Evolutionary conservation across 2,888 invertebrate species (phyloP).

Genomic region (Sabatieria punctata): DNA sequence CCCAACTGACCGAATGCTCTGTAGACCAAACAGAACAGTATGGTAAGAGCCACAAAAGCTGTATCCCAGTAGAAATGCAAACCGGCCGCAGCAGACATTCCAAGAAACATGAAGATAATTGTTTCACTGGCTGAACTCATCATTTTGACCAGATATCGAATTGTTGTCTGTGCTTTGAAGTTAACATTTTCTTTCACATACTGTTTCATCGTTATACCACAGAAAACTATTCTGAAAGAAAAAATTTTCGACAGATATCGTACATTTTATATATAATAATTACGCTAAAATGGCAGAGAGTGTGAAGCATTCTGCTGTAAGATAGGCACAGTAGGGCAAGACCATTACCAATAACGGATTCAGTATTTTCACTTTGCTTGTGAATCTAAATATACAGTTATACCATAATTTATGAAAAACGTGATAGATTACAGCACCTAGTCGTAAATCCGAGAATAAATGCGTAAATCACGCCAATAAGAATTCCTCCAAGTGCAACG

Average conservation of each 20-base stretch:
- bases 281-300: conserved; percentile 92
- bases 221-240: conserved; percentile 94
- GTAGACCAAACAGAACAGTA: conserved; percentile 77
- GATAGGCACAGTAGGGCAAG: conserved; percentile 85
- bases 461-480: conserved; percentile 9
- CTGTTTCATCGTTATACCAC: conserved; percentile 97
- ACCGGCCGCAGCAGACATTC: conserved; percentile 86
- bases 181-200: conserved; percentile 96
- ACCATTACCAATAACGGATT: conserved; percentile 96
- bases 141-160: conserved; percentile 98
- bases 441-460: conserved; percentile 7
- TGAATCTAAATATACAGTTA: too few species aligned
- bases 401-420: too few species aligned
- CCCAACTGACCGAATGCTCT: conserved; percentile 63
- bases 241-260: too few species aligned
- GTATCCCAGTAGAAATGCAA: conserved; percentile 82
- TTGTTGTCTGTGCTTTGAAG: conserved; percentile 88
- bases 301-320: conserved; percentile 90
- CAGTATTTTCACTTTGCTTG: conserved; percentile 81
- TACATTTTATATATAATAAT: too few species aligned
- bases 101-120: conserved; percentile 96
- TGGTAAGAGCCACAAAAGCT: conserved; percentile 76
- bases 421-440: too few species aligned
- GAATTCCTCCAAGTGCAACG: conserved; percentile 8
- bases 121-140: conserved; percentile 90